Evolutionary conservation across 2,888 invertebrate species (phyloP).

Genomic region (Limenitis camilla): DNA sequence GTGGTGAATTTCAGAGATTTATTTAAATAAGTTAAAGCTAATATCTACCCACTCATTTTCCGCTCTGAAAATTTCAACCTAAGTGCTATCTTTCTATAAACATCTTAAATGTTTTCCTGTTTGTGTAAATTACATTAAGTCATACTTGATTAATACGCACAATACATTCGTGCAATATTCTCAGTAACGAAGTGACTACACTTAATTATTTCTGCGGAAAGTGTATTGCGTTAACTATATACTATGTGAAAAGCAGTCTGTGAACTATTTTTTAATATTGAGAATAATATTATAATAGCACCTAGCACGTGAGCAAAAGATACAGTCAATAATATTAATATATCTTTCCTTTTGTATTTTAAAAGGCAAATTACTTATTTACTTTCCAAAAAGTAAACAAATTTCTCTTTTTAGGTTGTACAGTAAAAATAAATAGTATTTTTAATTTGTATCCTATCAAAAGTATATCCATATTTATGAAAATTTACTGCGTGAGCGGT

Average conservation of each 20-base stretch:
- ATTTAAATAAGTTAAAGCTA: no score
- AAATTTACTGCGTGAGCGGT: not conserved
- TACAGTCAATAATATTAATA: no score
- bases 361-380: not conserved
- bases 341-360: not conserved
- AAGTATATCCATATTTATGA: no score
- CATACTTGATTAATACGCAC: constrained; percentile 6
- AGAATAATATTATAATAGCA: no score
- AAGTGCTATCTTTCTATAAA: constrained; percentile 10
- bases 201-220: not conserved
- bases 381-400: not conserved
- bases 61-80: not conserved
- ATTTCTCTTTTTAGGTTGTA: not conserved
- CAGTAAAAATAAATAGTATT: not conserved
- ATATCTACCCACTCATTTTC: not conserved
- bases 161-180: constrained; percentile 4
- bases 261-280: no score
- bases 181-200: not conserved
- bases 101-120: constrained; percentile 16
- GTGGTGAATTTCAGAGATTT: no score
- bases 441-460: no score
- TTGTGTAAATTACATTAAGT: constrained; percentile 9
- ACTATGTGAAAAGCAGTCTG: not conserved
- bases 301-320: no score
- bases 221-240: not conserved